Evolutionary conservation across 2,797 vertebrate species (phyloP).

Genomic region (Selene dorsalis): DNA sequence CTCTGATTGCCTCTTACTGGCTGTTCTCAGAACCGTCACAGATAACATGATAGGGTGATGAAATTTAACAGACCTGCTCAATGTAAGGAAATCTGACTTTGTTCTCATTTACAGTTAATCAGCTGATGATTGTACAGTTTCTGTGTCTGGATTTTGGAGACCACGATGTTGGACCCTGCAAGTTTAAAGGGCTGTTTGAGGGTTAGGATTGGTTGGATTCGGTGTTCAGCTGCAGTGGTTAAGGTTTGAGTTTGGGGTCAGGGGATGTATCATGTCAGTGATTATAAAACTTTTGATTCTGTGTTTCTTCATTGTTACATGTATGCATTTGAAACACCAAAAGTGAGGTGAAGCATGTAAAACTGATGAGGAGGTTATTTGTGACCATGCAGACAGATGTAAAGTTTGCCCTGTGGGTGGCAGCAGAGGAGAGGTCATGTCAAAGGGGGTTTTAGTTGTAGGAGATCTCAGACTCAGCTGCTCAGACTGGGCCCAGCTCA

Average conservation of each 20-base stretch:
- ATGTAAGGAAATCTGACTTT: slow-evolving; percentile 8
- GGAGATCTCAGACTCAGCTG: slow-evolving; percentile 15
- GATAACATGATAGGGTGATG: slow-evolving; percentile 46
- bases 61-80: slow-evolving; percentile 30
- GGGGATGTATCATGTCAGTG: too few relatives aligned
- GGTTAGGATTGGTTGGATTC: too few relatives aligned
- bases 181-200: too few relatives aligned
- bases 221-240: too few relatives aligned
- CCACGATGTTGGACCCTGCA: too few relatives aligned
- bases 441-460: not conserved
- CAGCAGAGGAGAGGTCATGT: slow-evolving; percentile 51
- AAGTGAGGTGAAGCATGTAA: not conserved
- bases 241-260: too few relatives aligned
- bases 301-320: not conserved
- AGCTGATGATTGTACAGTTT: not conserved
- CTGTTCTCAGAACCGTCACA: slow-evolving; percentile 29
- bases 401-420: slow-evolving; percentile 44
- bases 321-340: not conserved
- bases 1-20: slow-evolving; percentile 60
- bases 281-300: not conserved
- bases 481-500: not conserved
- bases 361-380: not conserved
- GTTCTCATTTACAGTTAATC: slow-evolving; percentile 9
- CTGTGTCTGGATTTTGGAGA: too few relatives aligned
- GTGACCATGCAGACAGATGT: not conserved